Conservation (phyloP, 2,113 vertebrate genomes). For the Callithrix jacchus region DNA sequence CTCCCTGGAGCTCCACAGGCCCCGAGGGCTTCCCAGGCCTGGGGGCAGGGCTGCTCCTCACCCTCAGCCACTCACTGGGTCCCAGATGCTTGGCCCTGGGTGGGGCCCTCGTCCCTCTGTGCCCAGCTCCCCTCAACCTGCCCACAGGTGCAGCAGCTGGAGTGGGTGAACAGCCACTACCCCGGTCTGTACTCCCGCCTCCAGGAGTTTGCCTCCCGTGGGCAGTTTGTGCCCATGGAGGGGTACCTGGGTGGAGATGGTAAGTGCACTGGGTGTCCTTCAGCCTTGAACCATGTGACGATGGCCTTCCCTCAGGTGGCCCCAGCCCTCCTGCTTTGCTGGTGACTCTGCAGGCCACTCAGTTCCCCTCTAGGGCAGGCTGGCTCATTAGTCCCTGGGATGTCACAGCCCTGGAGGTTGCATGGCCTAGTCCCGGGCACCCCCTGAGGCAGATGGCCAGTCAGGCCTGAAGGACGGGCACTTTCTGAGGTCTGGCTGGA, state of each 20-base stretch:
- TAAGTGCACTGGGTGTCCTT: constrained; percentile 68
- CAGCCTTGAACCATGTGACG: rapidly evolving
- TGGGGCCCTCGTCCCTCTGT: not conserved
- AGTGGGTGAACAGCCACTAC: constrained; percentile 94
- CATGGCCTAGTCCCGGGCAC: not conserved
- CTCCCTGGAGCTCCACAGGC: no score
- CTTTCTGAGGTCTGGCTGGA: not conserved
- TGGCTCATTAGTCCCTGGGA: not conserved
- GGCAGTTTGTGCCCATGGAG: constrained; percentile 94
- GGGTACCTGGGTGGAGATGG: constrained; percentile 99
- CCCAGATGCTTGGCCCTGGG: not conserved
- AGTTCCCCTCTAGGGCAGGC: not conserved
- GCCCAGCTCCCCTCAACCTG: not conserved
- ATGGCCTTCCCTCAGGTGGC: no score
- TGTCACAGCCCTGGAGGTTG: not conserved
- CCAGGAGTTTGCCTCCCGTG: constrained; percentile 85
- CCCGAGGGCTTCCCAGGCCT: no score
- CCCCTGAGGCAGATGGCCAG: not conserved
- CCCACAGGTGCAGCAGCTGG: constrained; percentile 92
- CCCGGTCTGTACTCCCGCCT: constrained; percentile 89
- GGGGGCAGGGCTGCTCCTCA: constrained; percentile 69
- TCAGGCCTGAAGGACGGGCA: not conserved
- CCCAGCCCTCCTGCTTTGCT: not conserved
- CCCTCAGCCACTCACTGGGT: not conserved
- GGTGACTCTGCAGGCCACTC: not conserved